Percentiles rank a stretch among this genome's conserved stretches.
phyloP scores from a whole-genome alignment of 2,888 invertebrate genomes.

The Strigamia maritima region DNA sequence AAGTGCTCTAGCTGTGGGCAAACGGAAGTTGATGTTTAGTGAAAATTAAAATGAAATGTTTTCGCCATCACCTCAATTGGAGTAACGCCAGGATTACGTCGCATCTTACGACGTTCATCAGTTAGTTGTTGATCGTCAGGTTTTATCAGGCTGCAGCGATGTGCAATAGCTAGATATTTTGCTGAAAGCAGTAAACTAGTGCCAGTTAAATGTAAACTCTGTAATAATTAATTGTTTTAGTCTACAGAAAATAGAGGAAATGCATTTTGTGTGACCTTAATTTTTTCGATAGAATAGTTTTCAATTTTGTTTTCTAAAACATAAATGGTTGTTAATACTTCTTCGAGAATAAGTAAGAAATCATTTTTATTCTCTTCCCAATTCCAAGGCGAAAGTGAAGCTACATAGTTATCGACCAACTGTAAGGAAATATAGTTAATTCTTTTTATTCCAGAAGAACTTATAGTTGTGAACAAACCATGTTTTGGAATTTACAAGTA shows the following conservation, averaged over 20 bases:
- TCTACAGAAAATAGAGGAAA: too few species aligned
- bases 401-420: not conserved
- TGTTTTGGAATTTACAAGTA: not conserved
- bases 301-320: not conserved
- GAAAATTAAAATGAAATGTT: too few species aligned
- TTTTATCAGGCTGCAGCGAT: not conserved
- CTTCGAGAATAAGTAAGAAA: not conserved
- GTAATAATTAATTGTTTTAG: not conserved
- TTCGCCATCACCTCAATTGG: too few species aligned
- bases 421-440: not conserved
- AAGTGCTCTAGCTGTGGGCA: too few species aligned
- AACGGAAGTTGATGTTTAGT: too few species aligned
- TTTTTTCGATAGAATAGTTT: not conserved
- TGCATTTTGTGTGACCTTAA: not conserved
- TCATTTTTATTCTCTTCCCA: slow-evolving; percentile 8
- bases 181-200: not conserved
- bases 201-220: not conserved
- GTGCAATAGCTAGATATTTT: not conserved
- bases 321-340: not conserved
- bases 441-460: not conserved
- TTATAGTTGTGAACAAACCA: not conserved
- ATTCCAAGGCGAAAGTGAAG: not conserved
- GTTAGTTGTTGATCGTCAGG: too few species aligned
- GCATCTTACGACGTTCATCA: too few species aligned
- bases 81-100: too few species aligned